These are phyloP conservation scores for Thamnophis elegans DNA, from an alignment of 2,797 vertebrate genomes.

Conservation along the genomic window DNA sequence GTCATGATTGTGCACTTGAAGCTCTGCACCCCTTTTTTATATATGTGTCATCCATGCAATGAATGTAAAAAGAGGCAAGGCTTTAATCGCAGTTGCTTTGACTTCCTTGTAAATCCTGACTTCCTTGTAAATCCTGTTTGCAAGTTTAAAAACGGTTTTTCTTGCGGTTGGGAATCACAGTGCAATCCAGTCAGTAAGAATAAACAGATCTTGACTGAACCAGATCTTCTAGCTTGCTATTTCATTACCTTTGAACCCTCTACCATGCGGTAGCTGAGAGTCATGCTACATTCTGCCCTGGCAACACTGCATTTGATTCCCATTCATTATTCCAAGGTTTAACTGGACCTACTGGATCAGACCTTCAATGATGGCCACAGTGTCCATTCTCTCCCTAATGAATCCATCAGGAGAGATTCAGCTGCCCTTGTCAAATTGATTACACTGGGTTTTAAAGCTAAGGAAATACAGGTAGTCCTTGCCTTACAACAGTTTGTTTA, in stretches of 20 bases:
- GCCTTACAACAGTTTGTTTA: too few relatives aligned
- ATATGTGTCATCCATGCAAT: too few relatives aligned
- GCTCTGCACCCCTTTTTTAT: too few relatives aligned
- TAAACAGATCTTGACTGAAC: not conserved
- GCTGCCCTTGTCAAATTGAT: slow-evolving; percentile 4
- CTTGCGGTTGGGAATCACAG: too few relatives aligned
- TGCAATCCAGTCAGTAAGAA: not conserved
- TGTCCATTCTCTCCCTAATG: not conserved
- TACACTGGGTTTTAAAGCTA: not conserved
- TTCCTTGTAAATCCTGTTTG: too few relatives aligned
- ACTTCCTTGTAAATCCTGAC: too few relatives aligned
- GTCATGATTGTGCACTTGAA: too few relatives aligned
- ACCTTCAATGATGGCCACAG: not conserved
- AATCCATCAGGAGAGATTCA: not conserved
- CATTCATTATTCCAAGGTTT: not conserved
- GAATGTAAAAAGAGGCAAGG: too few relatives aligned
- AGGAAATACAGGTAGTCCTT: not conserved
- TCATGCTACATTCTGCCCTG: not conserved
- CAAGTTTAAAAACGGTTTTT: too few relatives aligned
- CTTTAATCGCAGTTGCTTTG: too few relatives aligned
- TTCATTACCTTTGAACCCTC: not conserved
- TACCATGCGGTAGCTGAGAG: not conserved
- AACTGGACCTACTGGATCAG: not conserved
- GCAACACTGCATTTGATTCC: not conserved
- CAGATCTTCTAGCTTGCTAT: not conserved